Conservation (phyloP, 2,888 invertebrate species). For the Pollenia angustigena region DNA sequence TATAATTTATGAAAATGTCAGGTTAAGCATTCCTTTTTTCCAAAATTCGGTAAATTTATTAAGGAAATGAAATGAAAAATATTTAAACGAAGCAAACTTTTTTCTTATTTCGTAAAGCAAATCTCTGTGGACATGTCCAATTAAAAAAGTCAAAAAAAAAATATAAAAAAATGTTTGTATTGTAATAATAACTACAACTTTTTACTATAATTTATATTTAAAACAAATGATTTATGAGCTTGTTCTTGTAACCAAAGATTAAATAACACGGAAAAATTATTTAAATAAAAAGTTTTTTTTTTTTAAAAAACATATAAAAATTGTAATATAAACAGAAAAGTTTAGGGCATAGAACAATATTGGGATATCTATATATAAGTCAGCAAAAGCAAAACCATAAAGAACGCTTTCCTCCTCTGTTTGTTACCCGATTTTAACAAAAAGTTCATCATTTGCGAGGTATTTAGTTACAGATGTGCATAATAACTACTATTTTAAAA, state of each 20-base stretch:
- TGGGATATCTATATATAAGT: too few species aligned
- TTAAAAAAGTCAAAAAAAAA: not conserved
- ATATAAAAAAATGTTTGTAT: not conserved
- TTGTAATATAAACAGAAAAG: too few species aligned
- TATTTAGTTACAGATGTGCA: too few species aligned
- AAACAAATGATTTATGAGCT: conserved; percentile 1
- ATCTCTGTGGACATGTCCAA: not conserved
- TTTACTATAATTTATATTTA: conserved; percentile 10
- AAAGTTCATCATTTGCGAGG: too few species aligned
- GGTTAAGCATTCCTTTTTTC: conserved; percentile 54
- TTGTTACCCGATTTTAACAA: too few species aligned
- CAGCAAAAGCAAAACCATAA: too few species aligned
- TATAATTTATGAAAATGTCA: conserved; percentile 74
- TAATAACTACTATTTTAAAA: too few species aligned
- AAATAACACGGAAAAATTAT: not conserved
- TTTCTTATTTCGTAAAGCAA: not conserved
- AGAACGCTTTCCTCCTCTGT: too few species aligned
- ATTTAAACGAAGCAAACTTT: too few species aligned
- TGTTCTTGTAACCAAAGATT: not conserved
- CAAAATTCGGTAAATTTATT: not conserved
- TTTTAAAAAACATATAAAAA: too few species aligned
- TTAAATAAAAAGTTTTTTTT: too few species aligned
- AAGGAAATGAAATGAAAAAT: not conserved
- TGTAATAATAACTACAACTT: not conserved
- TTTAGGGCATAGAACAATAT: too few species aligned